These are phyloP conservation scores for Mobula birostris DNA, from an alignment of 2,113 vertebrate species.

Conservation along the genomic window DNA sequence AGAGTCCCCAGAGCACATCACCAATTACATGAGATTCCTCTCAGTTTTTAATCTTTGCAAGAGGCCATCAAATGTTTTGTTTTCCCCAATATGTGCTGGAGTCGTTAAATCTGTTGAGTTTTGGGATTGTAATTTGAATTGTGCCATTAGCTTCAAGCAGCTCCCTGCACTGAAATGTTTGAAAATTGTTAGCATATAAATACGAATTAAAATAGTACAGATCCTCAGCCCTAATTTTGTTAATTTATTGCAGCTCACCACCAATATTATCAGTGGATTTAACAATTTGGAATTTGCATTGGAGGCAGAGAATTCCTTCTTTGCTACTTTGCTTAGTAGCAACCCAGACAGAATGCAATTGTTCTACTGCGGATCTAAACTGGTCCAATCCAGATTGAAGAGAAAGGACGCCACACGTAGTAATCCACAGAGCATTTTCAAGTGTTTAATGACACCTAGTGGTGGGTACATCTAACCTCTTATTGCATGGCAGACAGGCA, in stretches of 20 bases:
- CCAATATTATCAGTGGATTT: background rate
- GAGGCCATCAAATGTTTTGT: too few species aligned
- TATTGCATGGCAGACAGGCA: background rate
- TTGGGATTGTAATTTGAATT: too few species aligned
- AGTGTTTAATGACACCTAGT: slow-evolving; percentile 32
- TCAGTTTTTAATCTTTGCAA: too few species aligned
- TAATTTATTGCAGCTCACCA: too few species aligned
- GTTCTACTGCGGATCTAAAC: background rate
- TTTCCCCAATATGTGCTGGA: too few species aligned
- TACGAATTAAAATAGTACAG: background rate
- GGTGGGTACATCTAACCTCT: background rate
- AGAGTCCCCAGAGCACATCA: too few species aligned
- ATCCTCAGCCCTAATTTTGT: background rate
- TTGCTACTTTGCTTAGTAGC: background rate
- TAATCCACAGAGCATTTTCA: background rate
- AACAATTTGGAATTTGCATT: background rate
- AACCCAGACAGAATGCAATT: background rate
- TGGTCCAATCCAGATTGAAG: background rate
- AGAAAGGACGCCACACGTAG: background rate
- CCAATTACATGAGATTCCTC: background rate
- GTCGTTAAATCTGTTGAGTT: too few species aligned
- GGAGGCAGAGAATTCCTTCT: background rate
- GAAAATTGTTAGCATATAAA: background rate
- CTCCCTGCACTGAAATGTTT: background rate
- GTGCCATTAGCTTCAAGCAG: background rate